phyloP scores from a whole-genome alignment of 2,888 invertebrate genomes.

The Drosophila infuscata region DNA sequence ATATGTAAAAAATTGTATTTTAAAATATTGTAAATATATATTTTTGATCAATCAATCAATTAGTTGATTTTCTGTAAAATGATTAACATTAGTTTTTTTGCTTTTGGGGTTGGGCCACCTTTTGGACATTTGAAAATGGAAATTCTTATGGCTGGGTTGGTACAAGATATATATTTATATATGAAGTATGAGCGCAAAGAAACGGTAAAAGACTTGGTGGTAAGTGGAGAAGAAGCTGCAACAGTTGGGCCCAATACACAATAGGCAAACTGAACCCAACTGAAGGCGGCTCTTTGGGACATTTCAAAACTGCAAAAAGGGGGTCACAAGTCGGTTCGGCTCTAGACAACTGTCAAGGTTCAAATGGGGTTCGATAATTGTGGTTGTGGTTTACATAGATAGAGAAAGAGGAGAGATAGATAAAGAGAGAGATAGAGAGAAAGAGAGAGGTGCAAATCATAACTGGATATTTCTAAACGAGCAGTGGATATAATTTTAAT shows the following conservation, averaged over 20 bases:
- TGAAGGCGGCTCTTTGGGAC: slow-evolving; percentile 7
- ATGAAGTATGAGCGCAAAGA: slow-evolving; percentile 45
- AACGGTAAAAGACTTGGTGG: slow-evolving; percentile 45
- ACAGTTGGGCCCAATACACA: slow-evolving; percentile 25
- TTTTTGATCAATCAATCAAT: slow-evolving; percentile 41
- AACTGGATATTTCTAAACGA: slow-evolving; percentile 59
- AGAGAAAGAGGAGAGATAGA: slow-evolving; percentile 1
- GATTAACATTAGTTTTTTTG: slow-evolving; percentile 58
- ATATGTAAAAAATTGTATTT: slow-evolving; percentile 48
- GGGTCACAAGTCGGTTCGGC: slow-evolving; percentile 51
- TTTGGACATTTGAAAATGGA: slow-evolving; percentile 50
- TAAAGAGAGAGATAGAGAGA: slow-evolving; percentile 13
- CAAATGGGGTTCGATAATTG: slow-evolving; percentile 23
- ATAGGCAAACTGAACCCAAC: slow-evolving; percentile 28
- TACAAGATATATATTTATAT: slow-evolving; percentile 36
- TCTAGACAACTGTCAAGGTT: slow-evolving; percentile 45
- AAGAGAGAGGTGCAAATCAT: slow-evolving; percentile 58
- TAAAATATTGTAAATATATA: slow-evolving; percentile 48
- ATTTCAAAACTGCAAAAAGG: slow-evolving; percentile 31
- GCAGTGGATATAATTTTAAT: slow-evolving; percentile 39
- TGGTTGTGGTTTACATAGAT: slow-evolving; percentile 30
- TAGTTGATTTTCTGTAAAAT: slow-evolving; percentile 52
- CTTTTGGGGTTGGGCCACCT: slow-evolving; percentile 38
- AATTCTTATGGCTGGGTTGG: slow-evolving; percentile 40
- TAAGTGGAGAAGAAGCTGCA: slow-evolving; percentile 36